Conservation (phyloP, 1,140 invertebrate species). For the Drosophila hydei region DNA sequence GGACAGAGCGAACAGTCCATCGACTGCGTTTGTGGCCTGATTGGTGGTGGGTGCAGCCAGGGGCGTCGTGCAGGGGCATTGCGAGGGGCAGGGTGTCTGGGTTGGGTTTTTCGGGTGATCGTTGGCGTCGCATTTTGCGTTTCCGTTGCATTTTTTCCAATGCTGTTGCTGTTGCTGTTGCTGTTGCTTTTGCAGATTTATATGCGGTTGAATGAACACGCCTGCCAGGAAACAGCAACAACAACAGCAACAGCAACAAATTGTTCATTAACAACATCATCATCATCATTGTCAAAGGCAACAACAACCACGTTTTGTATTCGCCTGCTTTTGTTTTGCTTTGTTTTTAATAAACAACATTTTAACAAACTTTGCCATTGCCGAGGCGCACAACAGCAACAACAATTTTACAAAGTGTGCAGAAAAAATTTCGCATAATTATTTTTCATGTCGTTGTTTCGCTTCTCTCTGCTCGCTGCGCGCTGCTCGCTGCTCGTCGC, state of each 20-base stretch:
- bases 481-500: constrained; percentile 6
- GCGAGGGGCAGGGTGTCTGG: constrained; percentile 8
- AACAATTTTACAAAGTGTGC: constrained; percentile 60
- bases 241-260: constrained; percentile 42
- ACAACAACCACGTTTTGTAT: constrained; percentile 29
- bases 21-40: constrained; percentile 19
- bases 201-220: constrained; percentile 81
- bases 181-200: constrained; percentile 57
- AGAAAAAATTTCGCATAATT: constrained; percentile 78
- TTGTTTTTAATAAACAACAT: constrained; percentile 62
- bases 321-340: constrained; percentile 49
- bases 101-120: constrained; percentile 36
- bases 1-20: constrained; percentile 43
- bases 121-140: constrained; percentile 67
- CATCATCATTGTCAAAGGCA: constrained; percentile 34
- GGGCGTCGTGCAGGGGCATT: not conserved
- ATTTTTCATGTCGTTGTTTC: constrained; percentile 60
- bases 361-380: constrained; percentile 55
- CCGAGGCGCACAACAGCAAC: constrained; percentile 18
- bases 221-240: constrained; percentile 60
- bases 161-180: constrained; percentile 24
- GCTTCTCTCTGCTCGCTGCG: constrained; percentile 22
- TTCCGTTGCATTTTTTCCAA: constrained; percentile 41
- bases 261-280: constrained; percentile 36
- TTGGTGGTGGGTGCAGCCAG: constrained; percentile 8